Base-by-base conservation (phyloP, 1,140 invertebrate species). In the Anadara kagoshimensis region DNA sequence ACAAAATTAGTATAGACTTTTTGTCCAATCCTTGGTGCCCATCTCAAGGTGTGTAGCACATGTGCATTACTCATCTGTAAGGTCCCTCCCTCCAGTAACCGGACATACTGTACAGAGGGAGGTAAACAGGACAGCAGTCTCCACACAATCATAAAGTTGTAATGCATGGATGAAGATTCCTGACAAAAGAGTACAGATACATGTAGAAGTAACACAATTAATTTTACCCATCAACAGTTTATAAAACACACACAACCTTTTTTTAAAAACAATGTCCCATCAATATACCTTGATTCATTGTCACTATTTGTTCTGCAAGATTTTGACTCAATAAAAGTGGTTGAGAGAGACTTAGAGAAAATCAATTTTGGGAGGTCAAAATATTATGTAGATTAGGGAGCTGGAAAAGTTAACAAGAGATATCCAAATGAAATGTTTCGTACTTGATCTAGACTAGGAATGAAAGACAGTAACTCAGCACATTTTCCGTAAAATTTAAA, bases 111-210 rank as follows among this genome's bases (percentile, higher is more conserved):
- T 0, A 95, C 94, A 0, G 96, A 97, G 0, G 97, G 96, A 5
- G 97, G 96, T 83, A 98, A 86, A 78, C 94, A 92, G 12, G 94
- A 90, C 49, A 96, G 86, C 45, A 96, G 90, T 72, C 94, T 93
- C 95, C 95, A 97, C 77, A 93, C 93, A 56, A 96, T 93, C 54
- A 93, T 94, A 81, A 98, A 97, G 84, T 96, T 97, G 89, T 98
- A 98, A 79, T 98, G 95, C 69, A 95, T 93, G 5, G 95, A 93
- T 81, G 95, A 95, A 0, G 96, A 86, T 44, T 93, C 94, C 93
- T 92, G 63, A 20, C 75, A 76, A 57, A 41, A 54, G 49, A 12
- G 18, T 45, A 22, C 0, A 45, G 53, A 18, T 58, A 16, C 20
- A 59, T 24, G 36, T 67, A 12, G 3, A 20, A 26, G 7, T 14